Base-by-base conservation (phyloP, 2,888 invertebrate species). In the Cataglyphis albicans region DNA sequence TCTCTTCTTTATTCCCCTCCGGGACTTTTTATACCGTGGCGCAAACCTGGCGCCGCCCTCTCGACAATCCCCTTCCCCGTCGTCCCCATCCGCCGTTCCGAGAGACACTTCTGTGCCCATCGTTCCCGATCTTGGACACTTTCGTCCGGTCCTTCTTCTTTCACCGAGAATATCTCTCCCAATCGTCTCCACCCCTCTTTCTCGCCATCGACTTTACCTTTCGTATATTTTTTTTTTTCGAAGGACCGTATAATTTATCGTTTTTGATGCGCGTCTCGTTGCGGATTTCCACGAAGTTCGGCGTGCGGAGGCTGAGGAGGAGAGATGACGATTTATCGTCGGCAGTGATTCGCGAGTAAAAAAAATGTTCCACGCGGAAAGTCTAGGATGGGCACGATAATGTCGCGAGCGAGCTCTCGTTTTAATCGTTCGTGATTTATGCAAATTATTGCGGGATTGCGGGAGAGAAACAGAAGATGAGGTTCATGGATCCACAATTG, bases 11-110 rank as follows among this genome's bases (percentile, higher is more conserved):
- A 86, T 86, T 89, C 88, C 86, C 88, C 86, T 90, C 87, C 83
- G 75, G 84, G 85, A 87, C 90, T 93, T 93, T 92, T 93, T 91
- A 90, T 91, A 90, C 87, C 59, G 72, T 80, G 91, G 89, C 93
- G 92, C 92, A 93, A 92, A 93, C 91, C 91, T 93, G 93, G 94
- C 93, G 92, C 94, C 94, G 93, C 93, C 93, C 93, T 93, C 92
- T 93, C 92, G 84, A 32, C 52, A 81, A 82, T 87, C 84, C 88
- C 84, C 86, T 88, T 82, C n/a, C 64, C 64, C 72, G 41, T 29
- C 44, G 65, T 63, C 63, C 41, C 63, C 41, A 21, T 35, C 65
- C 83, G 41, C 82, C 21, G 61, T n/a, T 18, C 6, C 18, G 18
- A 44, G 41, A 55, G 41, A 44, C 57, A 55, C 52, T 41, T 83